phyloP scores from a whole-genome alignment of 2,113 vertebrate genomes.

The Hemicordylus capensis region DNA sequence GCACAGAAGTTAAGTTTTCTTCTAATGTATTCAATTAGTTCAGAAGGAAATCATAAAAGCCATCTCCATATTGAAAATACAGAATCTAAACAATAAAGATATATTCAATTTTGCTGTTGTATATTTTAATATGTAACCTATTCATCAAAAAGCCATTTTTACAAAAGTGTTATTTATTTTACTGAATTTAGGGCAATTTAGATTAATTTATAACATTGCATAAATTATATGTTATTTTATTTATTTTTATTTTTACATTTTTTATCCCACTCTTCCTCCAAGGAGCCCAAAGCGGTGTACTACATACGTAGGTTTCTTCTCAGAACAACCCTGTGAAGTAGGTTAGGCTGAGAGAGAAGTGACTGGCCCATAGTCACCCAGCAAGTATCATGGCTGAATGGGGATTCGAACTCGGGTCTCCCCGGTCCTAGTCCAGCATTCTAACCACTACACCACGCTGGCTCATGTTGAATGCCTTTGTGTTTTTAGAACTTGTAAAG shows the following conservation, averaged over 20 bases:
- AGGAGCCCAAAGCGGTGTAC: too few relatives aligned
- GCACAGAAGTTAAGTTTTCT: neutral
- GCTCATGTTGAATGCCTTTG: neutral
- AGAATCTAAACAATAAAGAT: neutral
- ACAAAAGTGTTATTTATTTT: neutral
- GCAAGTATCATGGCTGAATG: too few relatives aligned
- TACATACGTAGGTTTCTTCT: too few relatives aligned
- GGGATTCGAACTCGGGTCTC: too few relatives aligned
- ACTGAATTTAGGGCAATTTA: conserved; percentile 3
- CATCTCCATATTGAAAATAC: neutral
- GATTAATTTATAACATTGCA: neutral
- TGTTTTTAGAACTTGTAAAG: neutral
- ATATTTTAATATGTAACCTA: neutral
- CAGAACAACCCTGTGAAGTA: too few relatives aligned
- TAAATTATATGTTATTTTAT: neutral
- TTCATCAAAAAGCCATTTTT: neutral
- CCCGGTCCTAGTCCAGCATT: too few relatives aligned
- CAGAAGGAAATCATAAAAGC: neutral
- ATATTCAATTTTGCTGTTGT: neutral
- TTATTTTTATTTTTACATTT: too few relatives aligned
- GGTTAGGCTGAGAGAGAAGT: too few relatives aligned
- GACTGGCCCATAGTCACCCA: too few relatives aligned
- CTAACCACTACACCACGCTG: too few relatives aligned
- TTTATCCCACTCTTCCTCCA: too few relatives aligned
- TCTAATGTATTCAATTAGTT: neutral